Base-by-base conservation (phyloP, 1,140 invertebrate species). In the Probaryconus sp. region DNA sequence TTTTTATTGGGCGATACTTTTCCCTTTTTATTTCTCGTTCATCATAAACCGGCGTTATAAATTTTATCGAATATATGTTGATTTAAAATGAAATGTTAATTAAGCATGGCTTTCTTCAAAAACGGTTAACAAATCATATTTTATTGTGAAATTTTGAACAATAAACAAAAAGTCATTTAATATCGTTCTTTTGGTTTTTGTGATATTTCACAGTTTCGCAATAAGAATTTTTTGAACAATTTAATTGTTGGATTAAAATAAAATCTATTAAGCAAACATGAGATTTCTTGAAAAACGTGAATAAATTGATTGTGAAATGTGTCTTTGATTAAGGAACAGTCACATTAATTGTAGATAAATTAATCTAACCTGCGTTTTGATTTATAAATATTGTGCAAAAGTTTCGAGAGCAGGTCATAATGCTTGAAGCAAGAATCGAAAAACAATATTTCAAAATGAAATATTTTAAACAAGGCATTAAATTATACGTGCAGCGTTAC, bases 321-420 rank as follows among this genome's bases (percentile, higher is more conserved):
- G n/a, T n/a, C 11, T 35, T 55, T 38, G 16, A 18, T 31, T 10
- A 37, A 28, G 11, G 14, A 24, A 26, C 16, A n/a, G 1, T 43
- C 11, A 6, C 5, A 40, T 58, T 40, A 28, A 53, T 53, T 28
- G 50, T 38, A 21, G 33, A n/a, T n/a, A n/a, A n/a, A 3, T 10
- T 7, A 9, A 26, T 61, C 37, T 64, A 64, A 64, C 51, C 51
- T 35, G 16, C 14, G n/a, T n/a, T n/a, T 31, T 64, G 37, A 64
- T 61, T 61, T 31, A 31, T 21, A 61, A 61, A 50, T 50, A 51
- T 61, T 17, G 7, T 24, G 17, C 40, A 35, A 9, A 50, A 42
- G 17, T 64, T 64, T 33, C 24, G 42, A 50, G 20, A 31, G 13
- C 20, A 16, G n/a, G n/a, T 64, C 60, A 18, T 64, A 63, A n/a